phyloP scores from a whole-genome alignment of 2,797 vertebrate species.

The Harpagifer antarcticus region DNA sequence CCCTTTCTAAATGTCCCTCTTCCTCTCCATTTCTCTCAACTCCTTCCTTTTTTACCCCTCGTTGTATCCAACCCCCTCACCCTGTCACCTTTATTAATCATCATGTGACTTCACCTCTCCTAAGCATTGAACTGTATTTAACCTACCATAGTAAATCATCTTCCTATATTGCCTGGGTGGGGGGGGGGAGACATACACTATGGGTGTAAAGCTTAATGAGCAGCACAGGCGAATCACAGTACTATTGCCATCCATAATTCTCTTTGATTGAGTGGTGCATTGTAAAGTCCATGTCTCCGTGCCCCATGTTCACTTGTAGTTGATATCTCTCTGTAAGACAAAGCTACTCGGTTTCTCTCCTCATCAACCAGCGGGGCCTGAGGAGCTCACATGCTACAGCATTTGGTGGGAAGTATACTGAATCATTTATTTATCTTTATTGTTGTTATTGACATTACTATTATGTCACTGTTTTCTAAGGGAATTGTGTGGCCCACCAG shows the following conservation, averaged over 20 bases:
- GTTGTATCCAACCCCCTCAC: constrained; percentile 22
- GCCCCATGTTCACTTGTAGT: constrained; percentile 73
- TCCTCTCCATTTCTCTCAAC: not conserved
- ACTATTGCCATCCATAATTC: constrained; percentile 76
- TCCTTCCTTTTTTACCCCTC: not conserved
- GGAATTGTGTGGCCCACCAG: constrained; percentile 11
- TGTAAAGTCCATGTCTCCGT: constrained; percentile 81
- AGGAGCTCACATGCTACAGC: constrained; percentile 57
- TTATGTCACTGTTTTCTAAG: constrained; percentile 42
- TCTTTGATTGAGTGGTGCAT: constrained; percentile 81
- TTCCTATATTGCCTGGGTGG: constrained; percentile 56
- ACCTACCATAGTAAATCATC: constrained; percentile 66
- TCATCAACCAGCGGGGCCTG: constrained; percentile 63
- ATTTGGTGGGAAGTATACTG: constrained; percentile 40
- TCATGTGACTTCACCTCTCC: constrained; percentile 57
- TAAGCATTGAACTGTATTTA: constrained; percentile 66
- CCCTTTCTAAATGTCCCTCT: constrained; percentile 13
- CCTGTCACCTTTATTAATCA: constrained; percentile 37
- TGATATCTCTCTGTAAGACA: constrained; percentile 75
- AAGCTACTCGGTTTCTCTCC: constrained; percentile 70
- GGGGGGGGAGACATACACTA: constrained; percentile 49
- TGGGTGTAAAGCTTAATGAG: constrained; percentile 77
- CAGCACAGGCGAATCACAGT: constrained; percentile 64
- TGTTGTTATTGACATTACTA: constrained; percentile 67
- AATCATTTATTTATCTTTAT: constrained; percentile 67